A percentile compares a stretch with the other conserved stretches of the same genome.
These are phyloP conservation scores for Columba janthina DNA, from an alignment of 2,113 vertebrate species.

Conservation along the genomic window DNA sequence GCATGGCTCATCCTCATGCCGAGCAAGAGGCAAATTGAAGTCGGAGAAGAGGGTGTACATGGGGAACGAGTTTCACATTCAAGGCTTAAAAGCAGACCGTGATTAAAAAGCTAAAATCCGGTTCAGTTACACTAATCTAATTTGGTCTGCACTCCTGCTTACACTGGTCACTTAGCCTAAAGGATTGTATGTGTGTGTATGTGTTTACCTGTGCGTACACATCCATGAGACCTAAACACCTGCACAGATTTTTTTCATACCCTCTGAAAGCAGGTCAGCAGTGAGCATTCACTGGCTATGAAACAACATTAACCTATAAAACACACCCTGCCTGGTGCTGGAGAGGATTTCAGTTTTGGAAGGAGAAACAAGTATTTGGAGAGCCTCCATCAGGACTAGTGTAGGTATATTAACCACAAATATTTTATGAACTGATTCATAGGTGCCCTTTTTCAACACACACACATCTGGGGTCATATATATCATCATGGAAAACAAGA, in stretches of 20 bases:
- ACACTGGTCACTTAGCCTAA: neutral
- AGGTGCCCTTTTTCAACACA: neutral
- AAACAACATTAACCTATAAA: conserved; percentile 35
- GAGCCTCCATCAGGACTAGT: neutral
- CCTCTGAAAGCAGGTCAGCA: conserved; percentile 15
- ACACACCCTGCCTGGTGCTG: neutral
- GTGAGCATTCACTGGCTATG: conserved; percentile 30
- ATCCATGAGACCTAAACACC: neutral
- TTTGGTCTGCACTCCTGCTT: neutral
- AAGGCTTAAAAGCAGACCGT: neutral
- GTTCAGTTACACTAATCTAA: neutral
- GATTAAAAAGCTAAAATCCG: neutral
- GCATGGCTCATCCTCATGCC: neutral
- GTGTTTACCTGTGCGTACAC: neutral
- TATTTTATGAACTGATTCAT: neutral
- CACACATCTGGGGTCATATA: neutral
- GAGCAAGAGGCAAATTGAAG: neutral
- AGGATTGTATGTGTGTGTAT: neutral
- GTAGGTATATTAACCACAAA: neutral
- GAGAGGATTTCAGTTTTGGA: neutral
- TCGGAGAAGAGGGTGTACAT: neutral
- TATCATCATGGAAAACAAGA: neutral
- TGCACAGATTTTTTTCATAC: neutral
- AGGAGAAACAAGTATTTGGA: neutral
- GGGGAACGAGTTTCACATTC: neutral